Evolutionary conservation across 1,140 invertebrate species (phyloP), one percentile per base, ranked within the genome.

Genomic region (Aphaenogaster ashmeadi): DNA sequence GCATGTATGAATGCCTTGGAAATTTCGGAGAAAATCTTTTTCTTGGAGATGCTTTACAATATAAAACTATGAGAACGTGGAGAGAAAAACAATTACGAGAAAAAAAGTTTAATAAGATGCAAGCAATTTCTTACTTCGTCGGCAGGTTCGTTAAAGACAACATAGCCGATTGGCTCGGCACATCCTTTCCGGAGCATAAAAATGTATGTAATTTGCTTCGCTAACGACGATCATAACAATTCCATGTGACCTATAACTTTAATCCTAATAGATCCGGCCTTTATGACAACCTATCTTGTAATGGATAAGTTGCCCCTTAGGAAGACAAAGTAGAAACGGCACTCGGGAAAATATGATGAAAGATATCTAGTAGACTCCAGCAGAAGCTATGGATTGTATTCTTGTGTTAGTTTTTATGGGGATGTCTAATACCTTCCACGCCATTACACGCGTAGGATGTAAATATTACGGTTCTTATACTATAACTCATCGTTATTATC

Each of bases 201-300:
- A 81, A 81, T 80, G n/a, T 38, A 69, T 8, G n/a, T 69, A 54
- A 80, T 81, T 81, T 69, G 47, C 64, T 18, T 54, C 38, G 66
- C 69, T 84, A 84, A 84, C 69, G 67, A 83, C 52, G 41, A 75
- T 60, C 69, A 56, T 83, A 83, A 58, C 69, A 75, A 84, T 84
- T 84, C 18, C 13, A 47, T 9, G 33, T 84, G 41, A 75, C 18
- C 56, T 84, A 47, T 62, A 13, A 44, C 41, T 75, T 75, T 60
- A 71, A 84, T 84, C 80, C 69, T 84, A 84, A 84, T 75, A 72
- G 38, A 84, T 75, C 33, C 52, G 15, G 8, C 11, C 18, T 74
- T 83, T 84, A 84, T 44, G 80, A 74, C 80, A 15, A 74, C 2
- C 80, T 60, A 75, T 84, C 69, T 60, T 75, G 80, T 84, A 84